Percentiles rank a stretch among this genome's conserved stretches.
Conservation (phyloP, 2,797 vertebrate species). For the Delichon dasypus region DNA sequence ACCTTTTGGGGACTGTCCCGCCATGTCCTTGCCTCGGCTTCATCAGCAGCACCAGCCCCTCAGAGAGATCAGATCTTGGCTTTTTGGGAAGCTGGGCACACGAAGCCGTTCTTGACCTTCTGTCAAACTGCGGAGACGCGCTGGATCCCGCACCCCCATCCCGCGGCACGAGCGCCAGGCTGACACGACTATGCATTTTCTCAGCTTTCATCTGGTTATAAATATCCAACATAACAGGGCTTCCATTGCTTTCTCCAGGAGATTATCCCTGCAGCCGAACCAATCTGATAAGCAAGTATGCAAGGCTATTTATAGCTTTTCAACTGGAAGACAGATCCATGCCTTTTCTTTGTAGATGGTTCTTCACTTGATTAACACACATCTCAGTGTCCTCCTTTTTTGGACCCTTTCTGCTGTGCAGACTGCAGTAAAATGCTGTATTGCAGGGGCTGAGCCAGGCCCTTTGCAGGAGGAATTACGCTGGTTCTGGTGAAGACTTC, state of each 20-base stretch:
- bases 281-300: constrained; percentile 70
- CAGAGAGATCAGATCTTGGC: not conserved
- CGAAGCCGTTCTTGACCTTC: constrained; percentile 19
- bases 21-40: not conserved
- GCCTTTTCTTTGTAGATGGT: constrained; percentile 67
- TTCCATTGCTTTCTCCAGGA: constrained; percentile 68
- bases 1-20: not conserved
- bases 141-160: constrained; percentile 21
- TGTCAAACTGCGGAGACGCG: not conserved
- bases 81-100: not conserved
- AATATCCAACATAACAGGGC: constrained; percentile 67
- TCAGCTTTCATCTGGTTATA: constrained; percentile 66
- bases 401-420: constrained; percentile 56
- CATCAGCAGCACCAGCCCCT: not conserved
- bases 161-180: not conserved
- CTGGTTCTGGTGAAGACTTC: not conserved
- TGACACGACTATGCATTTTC: constrained; percentile 55
- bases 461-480: constrained; percentile 3
- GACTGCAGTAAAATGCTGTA: constrained; percentile 53
- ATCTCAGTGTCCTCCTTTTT: constrained; percentile 66
- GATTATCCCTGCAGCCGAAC: constrained; percentile 66
- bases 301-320: constrained; percentile 66
- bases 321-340: constrained; percentile 69
- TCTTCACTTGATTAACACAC: constrained; percentile 68
- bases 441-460: constrained; percentile 63